Evolutionary conservation across 2,888 invertebrate genomes (phyloP), one percentile per base, ranked within the genome.

Genomic region (Melitaea athalia): DNA sequence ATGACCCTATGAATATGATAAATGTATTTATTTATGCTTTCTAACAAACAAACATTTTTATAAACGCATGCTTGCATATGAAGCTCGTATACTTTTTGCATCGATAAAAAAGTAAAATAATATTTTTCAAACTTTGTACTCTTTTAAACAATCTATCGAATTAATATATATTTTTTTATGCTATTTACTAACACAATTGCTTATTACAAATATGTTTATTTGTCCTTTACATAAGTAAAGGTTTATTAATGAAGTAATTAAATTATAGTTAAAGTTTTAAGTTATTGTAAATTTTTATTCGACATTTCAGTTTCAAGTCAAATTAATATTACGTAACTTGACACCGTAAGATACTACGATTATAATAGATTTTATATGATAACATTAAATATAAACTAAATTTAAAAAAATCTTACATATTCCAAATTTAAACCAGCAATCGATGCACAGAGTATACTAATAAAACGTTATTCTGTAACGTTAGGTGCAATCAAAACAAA

Each of bases 401-500:
- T n/a, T n/a, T n/a, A n/a, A n/a, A n/a, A n/a, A n/a, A n/a, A n/a
- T n/a, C n/a, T n/a, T n/a, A n/a, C n/a, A n/a, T n/a, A 7, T 38
- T 38, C 38, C 38, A 38, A 38, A 38, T 24, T 24, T 24, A 24
- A 24, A 24, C 24, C 38, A 38, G 38, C 14, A 7, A 49, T 38
- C 47, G 38, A 38, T 57, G 43, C 17, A 57, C 14, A 59, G 33
- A 33, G 38, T 38, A 55, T 47, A 31, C 38, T 52, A 55, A 57
- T 63, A 11, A 59, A 14, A 49, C 49, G 31, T 61, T 66, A 67
- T 67, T 67, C 53, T 61, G 61, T 59, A 63, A 63, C 59, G 33
- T 50, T 50, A 63, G 67, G 63, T 68, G 47, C 63, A 68, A 45
- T 62, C 67, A 57, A 68, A 68, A 68, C 52, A 59, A 60, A 57